A percentile compares a stretch with the other conserved stretches of the same genome.
Conservation (phyloP, 2,888 invertebrate species). For the Drosophila maculinotata region DNA sequence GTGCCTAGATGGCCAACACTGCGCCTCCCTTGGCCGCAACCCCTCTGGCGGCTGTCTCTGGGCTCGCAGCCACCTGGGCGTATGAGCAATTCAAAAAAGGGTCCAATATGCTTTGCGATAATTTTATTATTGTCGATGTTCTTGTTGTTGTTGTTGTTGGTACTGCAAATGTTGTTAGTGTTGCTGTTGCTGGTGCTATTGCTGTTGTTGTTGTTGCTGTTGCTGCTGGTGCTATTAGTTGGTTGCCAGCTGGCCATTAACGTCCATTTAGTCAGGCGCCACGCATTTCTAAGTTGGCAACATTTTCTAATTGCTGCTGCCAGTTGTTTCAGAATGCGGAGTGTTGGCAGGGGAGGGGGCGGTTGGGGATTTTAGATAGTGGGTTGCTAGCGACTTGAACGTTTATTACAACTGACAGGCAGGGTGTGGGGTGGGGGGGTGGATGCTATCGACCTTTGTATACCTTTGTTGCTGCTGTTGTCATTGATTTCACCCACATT, state of each 20-base stretch:
- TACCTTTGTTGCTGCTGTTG: constrained; percentile 21
- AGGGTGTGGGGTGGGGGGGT: neutral
- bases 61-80: constrained; percentile 64
- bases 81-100: constrained; percentile 70
- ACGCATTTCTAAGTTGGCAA: constrained; percentile 79
- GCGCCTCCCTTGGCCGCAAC: neutral
- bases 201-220: constrained; percentile 37
- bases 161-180: constrained; percentile 33
- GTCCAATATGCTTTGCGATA: constrained; percentile 53
- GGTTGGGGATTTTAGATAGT: neutral
- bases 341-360: neutral
- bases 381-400: constrained; percentile 55
- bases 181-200: constrained; percentile 13
- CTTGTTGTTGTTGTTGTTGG: constrained; percentile 28
- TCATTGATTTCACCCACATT: constrained; percentile 69
- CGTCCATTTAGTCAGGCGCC: constrained; percentile 78
- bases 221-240: constrained; percentile 70
- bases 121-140: constrained; percentile 71
- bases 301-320: constrained; percentile 76
- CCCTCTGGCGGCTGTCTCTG: constrained; percentile 8
- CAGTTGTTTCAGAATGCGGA: constrained; percentile 53
- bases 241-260: constrained; percentile 79
- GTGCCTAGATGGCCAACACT: constrained; percentile 45
- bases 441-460: constrained; percentile 35
- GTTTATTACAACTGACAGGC: constrained; percentile 74